phyloP scores from a whole-genome alignment of 2,888 invertebrate species.

The Anodontia alba region DNA sequence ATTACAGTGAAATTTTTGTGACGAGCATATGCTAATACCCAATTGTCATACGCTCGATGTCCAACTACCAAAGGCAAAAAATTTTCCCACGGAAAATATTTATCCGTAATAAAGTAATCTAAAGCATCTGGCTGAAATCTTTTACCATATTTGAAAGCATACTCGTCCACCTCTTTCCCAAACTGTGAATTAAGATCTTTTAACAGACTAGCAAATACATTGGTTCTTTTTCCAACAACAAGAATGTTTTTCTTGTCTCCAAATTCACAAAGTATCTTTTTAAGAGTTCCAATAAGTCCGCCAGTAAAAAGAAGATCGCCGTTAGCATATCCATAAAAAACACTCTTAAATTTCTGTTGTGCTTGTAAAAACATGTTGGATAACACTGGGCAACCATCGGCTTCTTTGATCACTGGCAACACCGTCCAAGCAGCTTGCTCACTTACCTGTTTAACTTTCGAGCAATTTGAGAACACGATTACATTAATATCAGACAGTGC shows the following conservation, averaged over 20 bases:
- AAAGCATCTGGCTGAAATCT: constrained; percentile 56
- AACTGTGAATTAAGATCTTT: constrained; percentile 23
- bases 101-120: constrained; percentile 62
- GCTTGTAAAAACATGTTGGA: constrained; percentile 47
- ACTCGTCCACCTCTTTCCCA: constrained; percentile 13
- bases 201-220: constrained; percentile 36
- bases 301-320: constrained; percentile 50
- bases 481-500: constrained; percentile 44
- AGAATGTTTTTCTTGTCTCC: constrained; percentile 27
- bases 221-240: constrained; percentile 49
- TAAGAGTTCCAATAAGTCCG: constrained; percentile 39
- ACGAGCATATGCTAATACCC: constrained; percentile 53
- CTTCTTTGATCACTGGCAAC: constrained; percentile 34
- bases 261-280: constrained; percentile 35
- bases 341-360: constrained; percentile 36
- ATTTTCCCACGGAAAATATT: constrained; percentile 52
- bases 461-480: constrained; percentile 50
- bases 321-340: constrained; percentile 57
- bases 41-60: constrained; percentile 60
- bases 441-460: constrained; percentile 42
- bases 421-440: constrained; percentile 36
- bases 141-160: constrained; percentile 32
- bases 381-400: constrained; percentile 41
- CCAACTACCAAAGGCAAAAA: constrained; percentile 57
- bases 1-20: constrained; percentile 46